Conservation (phyloP, 2,797 vertebrate genomes). For the Muscicapa striata region DNA sequence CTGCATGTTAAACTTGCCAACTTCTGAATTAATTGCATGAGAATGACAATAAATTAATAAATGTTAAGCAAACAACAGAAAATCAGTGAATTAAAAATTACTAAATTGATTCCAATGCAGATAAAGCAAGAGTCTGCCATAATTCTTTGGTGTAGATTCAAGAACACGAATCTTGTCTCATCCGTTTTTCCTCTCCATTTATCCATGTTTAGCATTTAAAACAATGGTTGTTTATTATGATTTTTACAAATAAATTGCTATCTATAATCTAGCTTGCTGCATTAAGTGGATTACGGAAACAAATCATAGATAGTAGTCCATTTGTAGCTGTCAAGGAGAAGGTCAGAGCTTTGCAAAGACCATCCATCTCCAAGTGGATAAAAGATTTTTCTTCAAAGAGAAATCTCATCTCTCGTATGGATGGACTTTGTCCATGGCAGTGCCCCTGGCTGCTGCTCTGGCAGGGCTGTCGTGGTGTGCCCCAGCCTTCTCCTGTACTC, state of each 20-base stretch:
- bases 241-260: slow-evolving; percentile 74
- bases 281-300: slow-evolving; percentile 66
- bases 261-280: slow-evolving; percentile 43
- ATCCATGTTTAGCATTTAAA: slow-evolving; percentile 56
- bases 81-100: slow-evolving; percentile 77
- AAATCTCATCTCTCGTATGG: not conserved
- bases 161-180: slow-evolving; percentile 31
- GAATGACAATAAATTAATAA: slow-evolving; percentile 78
- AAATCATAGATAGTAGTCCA: slow-evolving; percentile 58
- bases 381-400: not conserved
- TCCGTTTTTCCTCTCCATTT: slow-evolving; percentile 17
- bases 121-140: slow-evolving; percentile 60
- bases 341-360: slow-evolving; percentile 59
- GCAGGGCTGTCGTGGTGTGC: not conserved
- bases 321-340: slow-evolving; percentile 61
- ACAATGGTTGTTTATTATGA: slow-evolving; percentile 55
- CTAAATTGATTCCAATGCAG: slow-evolving; percentile 74
- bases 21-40: slow-evolving; percentile 75
- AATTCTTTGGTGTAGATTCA: slow-evolving; percentile 50
- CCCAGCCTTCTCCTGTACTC: not conserved
- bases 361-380: slow-evolving; percentile 38
- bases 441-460: not conserved
- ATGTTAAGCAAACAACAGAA: slow-evolving; percentile 76
- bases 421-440: not conserved
- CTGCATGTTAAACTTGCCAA: slow-evolving; percentile 72